Conservation (phyloP, 2,888 invertebrate species). For the Alentia gelatinosa region DNA sequence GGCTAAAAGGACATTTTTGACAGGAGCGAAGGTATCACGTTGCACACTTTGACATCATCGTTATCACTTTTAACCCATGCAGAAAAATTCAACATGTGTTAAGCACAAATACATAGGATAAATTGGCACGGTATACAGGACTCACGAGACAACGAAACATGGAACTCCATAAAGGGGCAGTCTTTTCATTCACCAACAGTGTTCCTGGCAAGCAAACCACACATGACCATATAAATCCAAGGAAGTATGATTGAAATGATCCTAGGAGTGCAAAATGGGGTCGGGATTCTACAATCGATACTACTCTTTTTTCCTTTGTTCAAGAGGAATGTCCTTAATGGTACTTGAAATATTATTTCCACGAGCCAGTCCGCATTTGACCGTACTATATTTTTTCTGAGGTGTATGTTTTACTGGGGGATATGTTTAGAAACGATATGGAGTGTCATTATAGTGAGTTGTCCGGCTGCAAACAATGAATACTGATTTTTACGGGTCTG, state of each 20-base stretch:
- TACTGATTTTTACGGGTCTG: background rate
- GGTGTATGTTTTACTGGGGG: background rate
- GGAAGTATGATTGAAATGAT: too few species aligned
- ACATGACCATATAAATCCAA: too few species aligned
- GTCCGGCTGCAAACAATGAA: background rate
- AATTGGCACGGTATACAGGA: conserved; percentile 2
- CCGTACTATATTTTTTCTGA: background rate
- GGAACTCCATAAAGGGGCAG: background rate
- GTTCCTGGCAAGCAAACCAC: background rate
- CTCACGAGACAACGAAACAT: background rate
- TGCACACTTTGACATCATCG: background rate
- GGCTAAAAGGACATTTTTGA: background rate
- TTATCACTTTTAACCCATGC: conserved; percentile 31
- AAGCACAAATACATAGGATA: background rate
- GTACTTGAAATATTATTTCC: too few species aligned
- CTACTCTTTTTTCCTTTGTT: too few species aligned
- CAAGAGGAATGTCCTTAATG: too few species aligned
- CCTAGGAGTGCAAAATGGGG: too few species aligned
- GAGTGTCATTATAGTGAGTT: background rate
- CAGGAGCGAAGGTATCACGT: background rate
- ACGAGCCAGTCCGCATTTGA: too few species aligned
- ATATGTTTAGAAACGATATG: background rate
- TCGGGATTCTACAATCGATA: too few species aligned
- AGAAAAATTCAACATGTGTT: background rate
- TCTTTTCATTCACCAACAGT: background rate